These are phyloP conservation scores for Anagyrus pseudococci DNA, from an alignment of 2,888 invertebrate genomes.

Conservation along the genomic window DNA sequence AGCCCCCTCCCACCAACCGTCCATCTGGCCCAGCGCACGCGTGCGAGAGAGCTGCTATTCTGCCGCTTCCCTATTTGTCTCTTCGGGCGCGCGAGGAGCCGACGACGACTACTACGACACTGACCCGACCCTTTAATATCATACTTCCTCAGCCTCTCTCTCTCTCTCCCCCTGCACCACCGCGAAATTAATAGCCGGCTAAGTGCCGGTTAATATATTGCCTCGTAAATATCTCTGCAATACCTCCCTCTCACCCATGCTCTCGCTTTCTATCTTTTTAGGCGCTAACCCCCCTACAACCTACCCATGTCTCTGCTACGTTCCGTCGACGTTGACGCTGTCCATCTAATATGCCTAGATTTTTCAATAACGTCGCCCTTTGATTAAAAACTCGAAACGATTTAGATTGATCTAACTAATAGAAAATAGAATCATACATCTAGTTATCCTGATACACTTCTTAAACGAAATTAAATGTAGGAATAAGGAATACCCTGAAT, in stretches of 20 bases:
- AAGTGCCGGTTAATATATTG: constrained; percentile 63
- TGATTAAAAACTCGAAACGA: too few relatives aligned
- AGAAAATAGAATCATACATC: too few relatives aligned
- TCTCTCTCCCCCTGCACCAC: constrained; percentile 38
- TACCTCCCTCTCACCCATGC: constrained; percentile 51
- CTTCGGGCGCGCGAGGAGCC: constrained; percentile 1
- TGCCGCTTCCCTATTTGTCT: constrained; percentile 30
- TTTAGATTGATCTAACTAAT: too few relatives aligned
- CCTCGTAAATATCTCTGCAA: constrained; percentile 60
- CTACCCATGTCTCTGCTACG: too few relatives aligned
- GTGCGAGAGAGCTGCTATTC: constrained; percentile 6
- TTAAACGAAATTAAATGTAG: too few relatives aligned
- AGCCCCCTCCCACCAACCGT: constrained; percentile 2
- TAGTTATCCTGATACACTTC: too few relatives aligned
- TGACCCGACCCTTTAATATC: constrained; percentile 43
- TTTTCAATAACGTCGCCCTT: too few relatives aligned
- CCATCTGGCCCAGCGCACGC: constrained; percentile 3
- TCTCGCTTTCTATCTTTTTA: constrained; percentile 38
- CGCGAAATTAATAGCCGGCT: constrained; percentile 60
- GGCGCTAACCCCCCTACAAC: too few relatives aligned
- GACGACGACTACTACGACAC: constrained; percentile 5
- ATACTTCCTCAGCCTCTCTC: constrained; percentile 56
- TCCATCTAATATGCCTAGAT: too few relatives aligned
- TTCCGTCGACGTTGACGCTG: too few relatives aligned
- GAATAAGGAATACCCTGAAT: too few relatives aligned